phyloP scores from a whole-genome alignment of 2,113 vertebrate genomes.

The Clupea harengus region DNA sequence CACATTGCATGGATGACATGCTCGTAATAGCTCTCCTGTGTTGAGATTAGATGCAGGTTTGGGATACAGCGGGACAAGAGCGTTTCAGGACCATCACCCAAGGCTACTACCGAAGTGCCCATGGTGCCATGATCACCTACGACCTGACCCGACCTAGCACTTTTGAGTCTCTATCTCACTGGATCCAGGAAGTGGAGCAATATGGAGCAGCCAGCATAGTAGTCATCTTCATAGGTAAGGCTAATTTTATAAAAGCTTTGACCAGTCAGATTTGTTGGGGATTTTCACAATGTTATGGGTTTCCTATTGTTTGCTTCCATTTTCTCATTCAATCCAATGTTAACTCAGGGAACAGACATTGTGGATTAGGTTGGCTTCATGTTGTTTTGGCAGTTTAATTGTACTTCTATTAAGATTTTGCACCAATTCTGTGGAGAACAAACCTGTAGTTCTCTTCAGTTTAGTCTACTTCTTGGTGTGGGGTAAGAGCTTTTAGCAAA shows the following conservation, averaged over 20 bases:
- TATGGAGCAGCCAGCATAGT: conserved; percentile 87
- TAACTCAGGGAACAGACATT: not conserved
- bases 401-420: too few relatives aligned
- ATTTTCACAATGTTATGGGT: not conserved
- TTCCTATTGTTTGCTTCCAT: not conserved
- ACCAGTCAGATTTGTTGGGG: too few relatives aligned
- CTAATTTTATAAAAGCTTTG: not conserved
- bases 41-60: conserved; percentile 87
- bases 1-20: not conserved
- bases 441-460: not conserved
- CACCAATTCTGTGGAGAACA: not conserved
- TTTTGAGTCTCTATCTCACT: conserved; percentile 86
- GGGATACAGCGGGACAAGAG: conserved; percentile 97
- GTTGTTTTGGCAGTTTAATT: not conserved
- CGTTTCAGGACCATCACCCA: conserved; percentile 96
- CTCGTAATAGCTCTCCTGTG: not conserved
- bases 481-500: not conserved
- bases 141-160: conserved; percentile 87
- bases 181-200: conserved; percentile 89
- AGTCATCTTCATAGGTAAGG: conserved; percentile 88
- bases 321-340: not conserved
- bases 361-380: not conserved
- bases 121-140: conserved; percentile 92
- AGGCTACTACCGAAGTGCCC: conserved; percentile 95
- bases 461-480: not conserved